Conservation (phyloP, 37 sponge, comb jelly and placozoan genomes). For the Spongia lamella region DNA sequence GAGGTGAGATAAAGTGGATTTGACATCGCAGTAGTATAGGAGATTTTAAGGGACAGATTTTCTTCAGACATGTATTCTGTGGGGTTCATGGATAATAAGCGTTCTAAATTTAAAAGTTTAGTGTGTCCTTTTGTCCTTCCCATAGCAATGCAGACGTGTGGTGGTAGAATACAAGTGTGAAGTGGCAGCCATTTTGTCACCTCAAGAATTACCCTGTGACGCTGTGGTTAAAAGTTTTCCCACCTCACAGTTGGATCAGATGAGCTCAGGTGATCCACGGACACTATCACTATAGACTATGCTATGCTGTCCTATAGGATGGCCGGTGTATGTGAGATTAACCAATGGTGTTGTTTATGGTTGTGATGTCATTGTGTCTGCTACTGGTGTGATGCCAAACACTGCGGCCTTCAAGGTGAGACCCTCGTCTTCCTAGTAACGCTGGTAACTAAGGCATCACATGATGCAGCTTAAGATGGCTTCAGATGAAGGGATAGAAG, state of each 20-base stretch:
- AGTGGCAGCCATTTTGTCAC: slow-evolving; percentile 49
- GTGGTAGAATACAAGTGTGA: slow-evolving; percentile 87
- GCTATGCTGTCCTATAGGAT: slow-evolving; percentile 5
- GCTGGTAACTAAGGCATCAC: not conserved
- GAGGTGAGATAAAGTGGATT: slow-evolving; percentile 28
- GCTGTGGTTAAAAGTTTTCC: not conserved
- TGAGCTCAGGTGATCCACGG: not conserved
- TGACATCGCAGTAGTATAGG: too few relatives aligned
- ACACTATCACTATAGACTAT: not conserved
- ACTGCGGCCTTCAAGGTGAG: slow-evolving; percentile 15
- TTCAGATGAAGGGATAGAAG: slow-evolving; percentile 81
- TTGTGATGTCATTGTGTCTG: slow-evolving; percentile 94
- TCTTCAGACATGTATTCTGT: too few relatives aligned
- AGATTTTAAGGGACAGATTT: too few relatives aligned
- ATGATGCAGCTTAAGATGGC: slow-evolving; percentile 14
- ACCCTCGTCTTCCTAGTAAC: not conserved
- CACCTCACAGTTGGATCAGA: too few relatives aligned
- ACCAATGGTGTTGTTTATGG: slow-evolving; percentile 81
- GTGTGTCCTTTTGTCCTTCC: not conserved
- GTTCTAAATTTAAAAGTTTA: too few relatives aligned
- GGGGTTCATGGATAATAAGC: too few relatives aligned
- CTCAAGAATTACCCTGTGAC: not conserved
- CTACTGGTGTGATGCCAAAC: slow-evolving; percentile 90
- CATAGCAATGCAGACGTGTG: slow-evolving; percentile 42
- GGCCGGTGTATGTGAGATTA: slow-evolving; percentile 83